Conservation (phyloP, 2,888 invertebrate species). For the Napeogenes inachia region DNA sequence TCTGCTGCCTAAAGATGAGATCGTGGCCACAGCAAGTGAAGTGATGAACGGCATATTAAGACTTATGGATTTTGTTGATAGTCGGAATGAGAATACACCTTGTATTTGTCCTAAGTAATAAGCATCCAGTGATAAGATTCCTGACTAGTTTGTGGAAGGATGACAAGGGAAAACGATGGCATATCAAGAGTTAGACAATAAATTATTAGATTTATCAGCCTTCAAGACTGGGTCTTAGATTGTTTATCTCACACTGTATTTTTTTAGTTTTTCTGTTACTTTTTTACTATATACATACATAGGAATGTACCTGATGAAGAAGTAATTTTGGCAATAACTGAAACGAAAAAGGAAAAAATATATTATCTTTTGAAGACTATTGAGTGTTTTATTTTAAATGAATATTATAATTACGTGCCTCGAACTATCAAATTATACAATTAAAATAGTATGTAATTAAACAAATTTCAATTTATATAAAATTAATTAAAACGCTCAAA, state of each 20-base stretch:
- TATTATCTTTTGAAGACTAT: neutral
- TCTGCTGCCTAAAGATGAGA: constrained; percentile 60
- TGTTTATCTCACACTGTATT: too few relatives aligned
- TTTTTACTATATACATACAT: too few relatives aligned
- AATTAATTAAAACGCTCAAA: constrained; percentile 29
- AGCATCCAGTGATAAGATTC: neutral
- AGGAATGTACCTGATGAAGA: too few relatives aligned
- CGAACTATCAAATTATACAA: constrained; percentile 17
- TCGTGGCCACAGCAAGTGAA: constrained; percentile 50
- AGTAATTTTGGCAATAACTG: too few relatives aligned
- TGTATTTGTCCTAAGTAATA: constrained; percentile 28
- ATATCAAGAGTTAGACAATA: too few relatives aligned
- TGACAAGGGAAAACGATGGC: too few relatives aligned
- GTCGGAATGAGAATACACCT: constrained; percentile 27
- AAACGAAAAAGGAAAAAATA: neutral
- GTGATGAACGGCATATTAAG: constrained; percentile 48
- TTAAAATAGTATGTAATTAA: constrained; percentile 16
- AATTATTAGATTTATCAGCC: too few relatives aligned
- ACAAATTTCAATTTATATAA: constrained; percentile 24
- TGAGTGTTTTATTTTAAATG: neutral
- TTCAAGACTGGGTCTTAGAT: too few relatives aligned
- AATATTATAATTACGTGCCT: neutral
- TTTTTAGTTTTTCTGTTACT: too few relatives aligned
- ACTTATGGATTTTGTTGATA: constrained; percentile 59
- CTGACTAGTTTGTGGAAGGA: too few relatives aligned